Base-by-base conservation (phyloP, 2,113 vertebrate species). In the Cygnus buccinator region DNA sequence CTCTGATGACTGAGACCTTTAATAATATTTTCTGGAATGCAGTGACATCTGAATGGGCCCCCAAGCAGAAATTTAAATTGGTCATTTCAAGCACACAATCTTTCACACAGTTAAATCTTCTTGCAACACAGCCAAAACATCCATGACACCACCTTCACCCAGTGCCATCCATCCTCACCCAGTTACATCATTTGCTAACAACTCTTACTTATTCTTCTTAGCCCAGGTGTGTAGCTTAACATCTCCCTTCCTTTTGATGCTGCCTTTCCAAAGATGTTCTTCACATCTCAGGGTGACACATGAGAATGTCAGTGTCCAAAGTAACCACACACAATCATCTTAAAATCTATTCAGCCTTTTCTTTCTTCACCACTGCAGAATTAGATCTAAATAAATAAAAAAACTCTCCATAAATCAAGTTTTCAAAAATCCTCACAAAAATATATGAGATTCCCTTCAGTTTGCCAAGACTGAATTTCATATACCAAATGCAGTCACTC, bases 351-450 rank as follows among this genome's bases (percentile, higher is more conserved):
- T 81, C 35, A 87, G 11, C 13, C 29, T 79, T 55, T 84, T 91
- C 43, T 82, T 14, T 29, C 25, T 90, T 95, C 28, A 58, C 26
- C 22, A 37, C 39, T 65, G 50, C 17, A 75, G 46, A 88, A 67
- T 19, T 46, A 25, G 13, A 74, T 68, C 22, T 25, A 95, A 84
- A 94, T 54, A 79, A 71, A 26, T 35, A 44, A 22, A 58, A 58
- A 68, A 93, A 29, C 8, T 57, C 33, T 61, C 39, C 14, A 61
- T 61, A 55, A 96, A 94, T 90, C 33, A 92, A 84, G 21, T 29
- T 91, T 81, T 66, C 12, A 76, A 93, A 93, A 91, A 75, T 25
- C 12, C 33, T 81, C 72, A 48, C 26, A 89, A 59, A 93, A 87
- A 52, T 20, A 13, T 5, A n/a, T 39, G 39, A 70, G 21, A 29